Evolutionary conservation across 2,888 invertebrate genomes (phyloP).

Genomic region (Tholera decimalis): DNA sequence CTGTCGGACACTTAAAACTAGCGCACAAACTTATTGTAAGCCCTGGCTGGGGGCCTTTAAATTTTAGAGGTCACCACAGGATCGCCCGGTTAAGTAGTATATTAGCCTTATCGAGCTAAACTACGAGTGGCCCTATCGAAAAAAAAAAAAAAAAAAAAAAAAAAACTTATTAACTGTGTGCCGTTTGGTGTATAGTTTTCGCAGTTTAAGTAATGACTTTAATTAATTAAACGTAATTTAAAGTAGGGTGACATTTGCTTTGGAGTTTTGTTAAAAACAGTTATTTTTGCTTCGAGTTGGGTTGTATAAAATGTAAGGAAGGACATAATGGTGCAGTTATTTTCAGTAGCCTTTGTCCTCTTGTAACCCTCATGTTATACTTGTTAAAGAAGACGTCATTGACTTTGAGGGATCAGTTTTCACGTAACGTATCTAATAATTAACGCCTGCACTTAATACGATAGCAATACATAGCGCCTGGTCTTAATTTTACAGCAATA

Average conservation of each 20-base stretch:
- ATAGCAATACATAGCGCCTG: slow-evolving; percentile 29
- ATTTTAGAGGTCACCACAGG: no score
- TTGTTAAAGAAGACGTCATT: neutral
- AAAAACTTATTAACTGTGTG: no score
- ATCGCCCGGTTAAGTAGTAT: no score
- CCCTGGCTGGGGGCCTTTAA: no score
- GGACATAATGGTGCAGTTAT: neutral
- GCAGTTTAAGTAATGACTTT: slow-evolving; percentile 46
- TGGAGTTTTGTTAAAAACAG: neutral
- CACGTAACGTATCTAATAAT: neutral
- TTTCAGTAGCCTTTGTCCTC: neutral
- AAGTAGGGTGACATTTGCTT: slow-evolving; percentile 54
- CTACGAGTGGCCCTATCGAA: no score
- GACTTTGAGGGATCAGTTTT: neutral
- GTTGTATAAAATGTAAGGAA: no score
- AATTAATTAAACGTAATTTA: slow-evolving; percentile 29
- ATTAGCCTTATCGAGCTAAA: no score
- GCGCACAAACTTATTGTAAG: no score
- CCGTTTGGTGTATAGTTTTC: slow-evolving; percentile 12
- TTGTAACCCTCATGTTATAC: neutral
- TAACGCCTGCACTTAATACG: slow-evolving; percentile 19
- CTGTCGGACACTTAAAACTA: slow-evolving; percentile 1
- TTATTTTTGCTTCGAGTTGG: neutral
- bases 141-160: no score
- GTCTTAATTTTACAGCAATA: slow-evolving; percentile 17